Conservation (phyloP, 1,140 invertebrate genomes). For the Heliothis virescens region DNA sequence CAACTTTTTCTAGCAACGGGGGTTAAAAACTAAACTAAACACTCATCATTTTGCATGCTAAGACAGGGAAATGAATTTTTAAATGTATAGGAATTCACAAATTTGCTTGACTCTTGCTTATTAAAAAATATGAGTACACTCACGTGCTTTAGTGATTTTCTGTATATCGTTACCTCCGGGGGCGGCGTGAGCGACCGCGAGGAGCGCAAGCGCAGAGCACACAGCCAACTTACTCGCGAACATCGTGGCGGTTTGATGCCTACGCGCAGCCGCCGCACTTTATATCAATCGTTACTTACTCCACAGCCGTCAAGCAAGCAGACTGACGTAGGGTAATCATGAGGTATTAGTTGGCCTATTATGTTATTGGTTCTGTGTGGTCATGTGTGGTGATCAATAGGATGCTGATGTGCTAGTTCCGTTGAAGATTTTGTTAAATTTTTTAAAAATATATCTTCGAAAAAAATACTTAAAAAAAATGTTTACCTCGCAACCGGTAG, state of each 20-base stretch:
- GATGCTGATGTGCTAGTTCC: too few species aligned
- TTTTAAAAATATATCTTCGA: too few species aligned
- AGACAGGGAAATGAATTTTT: too few species aligned
- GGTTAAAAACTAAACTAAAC: too few species aligned
- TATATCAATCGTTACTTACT: slow-evolving; percentile 50
- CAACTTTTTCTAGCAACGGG: too few species aligned
- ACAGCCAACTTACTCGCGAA: slow-evolving; percentile 52
- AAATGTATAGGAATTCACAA: too few species aligned
- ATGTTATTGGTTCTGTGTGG: background rate
- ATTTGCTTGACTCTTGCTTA: background rate
- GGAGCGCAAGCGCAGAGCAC: slow-evolving; percentile 53
- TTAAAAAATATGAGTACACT: slow-evolving; percentile 13
- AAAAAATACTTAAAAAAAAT: background rate
- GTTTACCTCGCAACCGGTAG: too few species aligned
- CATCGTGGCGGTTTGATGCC: slow-evolving; percentile 56
- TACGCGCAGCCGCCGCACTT: slow-evolving; percentile 45
- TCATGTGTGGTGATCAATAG: background rate
- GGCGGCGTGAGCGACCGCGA: slow-evolving; percentile 50
- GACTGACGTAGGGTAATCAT: slow-evolving; percentile 1
- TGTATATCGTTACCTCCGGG: slow-evolving; percentile 48
- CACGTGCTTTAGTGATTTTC: slow-evolving; percentile 50
- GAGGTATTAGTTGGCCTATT: background rate
- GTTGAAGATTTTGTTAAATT: too few species aligned
- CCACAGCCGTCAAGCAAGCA: background rate
- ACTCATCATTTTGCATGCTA: background rate